Evolutionary conservation across 2,113 vertebrate species (phyloP).

Genomic region (Calidris pugnax): DNA sequence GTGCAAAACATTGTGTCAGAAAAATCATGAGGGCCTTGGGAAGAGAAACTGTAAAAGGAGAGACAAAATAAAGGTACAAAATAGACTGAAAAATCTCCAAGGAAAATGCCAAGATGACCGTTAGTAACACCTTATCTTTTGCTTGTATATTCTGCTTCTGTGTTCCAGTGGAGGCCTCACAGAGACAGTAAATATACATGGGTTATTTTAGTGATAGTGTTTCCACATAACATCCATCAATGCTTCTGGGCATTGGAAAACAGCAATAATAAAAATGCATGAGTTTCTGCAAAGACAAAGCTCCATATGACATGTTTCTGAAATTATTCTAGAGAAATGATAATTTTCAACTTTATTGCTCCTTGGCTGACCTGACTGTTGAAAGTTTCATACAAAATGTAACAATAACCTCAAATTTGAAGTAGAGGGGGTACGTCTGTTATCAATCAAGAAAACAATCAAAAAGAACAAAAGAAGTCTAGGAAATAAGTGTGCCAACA

Average conservation of each 20-base stretch:
- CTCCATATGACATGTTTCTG: neutral
- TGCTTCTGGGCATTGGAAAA: neutral
- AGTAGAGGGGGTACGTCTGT: neutral
- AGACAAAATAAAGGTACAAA: neutral
- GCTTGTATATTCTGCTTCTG: neutral
- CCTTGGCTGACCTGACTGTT: neutral
- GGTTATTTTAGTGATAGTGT: neutral
- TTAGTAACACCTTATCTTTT: neutral
- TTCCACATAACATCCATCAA: neutral
- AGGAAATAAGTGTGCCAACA: neutral
- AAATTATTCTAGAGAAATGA: neutral
- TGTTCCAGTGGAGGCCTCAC: neutral
- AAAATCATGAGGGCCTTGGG: neutral
- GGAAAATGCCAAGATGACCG: neutral
- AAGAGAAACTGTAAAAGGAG: neutral
- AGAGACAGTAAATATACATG: neutral
- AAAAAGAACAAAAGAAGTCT: neutral
- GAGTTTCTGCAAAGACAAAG: neutral
- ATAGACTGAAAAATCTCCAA: neutral
- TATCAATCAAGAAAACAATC: neutral
- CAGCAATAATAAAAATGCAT: neutral
- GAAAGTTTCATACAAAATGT: conserved; percentile 9
- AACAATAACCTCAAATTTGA: neutral
- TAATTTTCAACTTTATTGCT: neutral
- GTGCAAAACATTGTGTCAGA: neutral